Evolutionary conservation across 2,888 invertebrate genomes (phyloP), one percentile per base, ranked within the genome.

Genomic region (Conomelus anceps): DNA sequence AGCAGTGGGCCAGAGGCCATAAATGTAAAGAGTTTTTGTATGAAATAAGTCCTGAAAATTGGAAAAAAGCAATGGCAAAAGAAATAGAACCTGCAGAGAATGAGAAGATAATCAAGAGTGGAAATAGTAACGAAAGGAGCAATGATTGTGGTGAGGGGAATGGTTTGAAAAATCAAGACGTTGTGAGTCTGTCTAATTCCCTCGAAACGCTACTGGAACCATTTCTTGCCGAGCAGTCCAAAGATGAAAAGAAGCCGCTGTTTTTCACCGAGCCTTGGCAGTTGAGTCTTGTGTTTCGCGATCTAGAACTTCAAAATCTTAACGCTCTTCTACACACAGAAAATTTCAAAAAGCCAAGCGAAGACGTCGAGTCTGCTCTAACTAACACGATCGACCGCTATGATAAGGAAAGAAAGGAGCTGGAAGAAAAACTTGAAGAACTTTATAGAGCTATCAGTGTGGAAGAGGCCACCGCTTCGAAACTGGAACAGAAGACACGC

Each of bases 231-330:
- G 86, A 86, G 6, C 3, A 22, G 22, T 13, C 85, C 13, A 88
- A 88, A 29, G 23, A 84, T 84, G 90, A 91, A 3, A 90, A 90
- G 22, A 90, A 91, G 7, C 89, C 88, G 13, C 88, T 90, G 23
- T 91, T 90, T 87, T 91, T 91, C 88, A 90, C 89, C 22, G 89
- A 89, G 23, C 90, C 91, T 3, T 90, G 89, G 90, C 89, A 91
- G 88, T 84, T 91, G 22, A 88, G 90, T 20, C 24, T 90, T 1
- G 91, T 91, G 0, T 90, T 91, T 17, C 90, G 90, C 86, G 90
- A 91, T 22, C 90, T 91, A 89, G 91, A 91, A 87, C 89, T 90
- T 0, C 90, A 91, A 23, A 90, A 90, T 29, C 85, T 90, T 9
- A 89, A 88, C n/a, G 88, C 90, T 0, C 86, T 90, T 3, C 23